Percentiles rank a stretch among this genome's conserved stretches.
These are phyloP conservation scores for Tachina fera DNA, from an alignment of 2,888 invertebrate genomes.

Conservation along the genomic window DNA sequence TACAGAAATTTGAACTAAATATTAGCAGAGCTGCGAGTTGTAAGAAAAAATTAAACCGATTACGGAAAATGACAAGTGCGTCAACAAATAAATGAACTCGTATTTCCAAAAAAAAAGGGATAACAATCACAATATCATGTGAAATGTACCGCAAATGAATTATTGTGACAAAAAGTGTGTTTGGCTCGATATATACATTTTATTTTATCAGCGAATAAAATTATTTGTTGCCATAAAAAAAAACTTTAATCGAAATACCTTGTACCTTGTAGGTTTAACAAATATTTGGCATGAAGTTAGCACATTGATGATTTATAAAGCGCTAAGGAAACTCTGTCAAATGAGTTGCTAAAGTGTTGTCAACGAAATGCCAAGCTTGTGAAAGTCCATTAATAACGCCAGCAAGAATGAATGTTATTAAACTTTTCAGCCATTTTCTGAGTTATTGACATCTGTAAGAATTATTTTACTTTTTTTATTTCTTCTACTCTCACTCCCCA, in stretches of 20 bases:
- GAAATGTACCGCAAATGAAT: slow-evolving; percentile 52
- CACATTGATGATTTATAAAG: no score
- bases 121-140: not conserved
- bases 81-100: not conserved
- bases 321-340: no score
- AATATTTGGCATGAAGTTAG: no score
- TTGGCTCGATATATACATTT: slow-evolving; percentile 3
- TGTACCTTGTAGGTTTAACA: no score
- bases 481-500: no score
- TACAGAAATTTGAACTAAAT: slow-evolving; percentile 14
- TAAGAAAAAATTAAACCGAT: slow-evolving; percentile 31
- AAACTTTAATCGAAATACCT: not conserved
- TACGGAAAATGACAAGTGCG: slow-evolving; percentile 36
- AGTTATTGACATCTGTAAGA: no score
- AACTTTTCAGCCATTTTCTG: no score
- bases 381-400: no score
- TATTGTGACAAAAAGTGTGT: slow-evolving; percentile 18
- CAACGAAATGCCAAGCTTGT: no score
- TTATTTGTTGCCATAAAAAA: slow-evolving; percentile 3
- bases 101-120: not conserved
- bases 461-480: no score
- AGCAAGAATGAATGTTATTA: no score
- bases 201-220: not conserved
- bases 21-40: slow-evolving; percentile 28
- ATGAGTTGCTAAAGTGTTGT: no score